phyloP scores from a whole-genome alignment of 2,113 vertebrate genomes.

The Gnathonemus echidnorhynchus region DNA sequence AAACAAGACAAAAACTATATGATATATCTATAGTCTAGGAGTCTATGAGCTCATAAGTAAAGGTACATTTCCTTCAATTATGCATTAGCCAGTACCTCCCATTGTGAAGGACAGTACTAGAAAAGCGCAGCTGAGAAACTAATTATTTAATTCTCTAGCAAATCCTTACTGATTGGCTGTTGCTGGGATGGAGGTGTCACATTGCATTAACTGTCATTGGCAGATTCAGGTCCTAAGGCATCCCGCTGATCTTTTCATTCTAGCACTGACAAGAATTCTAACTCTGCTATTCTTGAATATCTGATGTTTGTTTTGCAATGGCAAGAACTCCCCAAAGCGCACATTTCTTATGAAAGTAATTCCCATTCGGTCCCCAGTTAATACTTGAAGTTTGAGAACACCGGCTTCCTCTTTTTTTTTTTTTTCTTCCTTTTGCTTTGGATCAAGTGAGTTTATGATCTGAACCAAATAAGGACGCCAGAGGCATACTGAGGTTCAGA shows the following conservation, averaged over 20 bases:
- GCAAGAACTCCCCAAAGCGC: neutral
- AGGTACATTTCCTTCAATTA: neutral
- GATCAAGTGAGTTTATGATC: slow-evolving; percentile 5
- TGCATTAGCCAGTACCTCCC: neutral
- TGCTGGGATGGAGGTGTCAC: neutral
- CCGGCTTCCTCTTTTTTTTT: neutral
- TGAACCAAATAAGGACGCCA: neutral
- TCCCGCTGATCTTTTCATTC: neutral
- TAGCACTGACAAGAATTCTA: neutral
- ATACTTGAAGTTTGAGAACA: slow-evolving; percentile 8
- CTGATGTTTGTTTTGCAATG: neutral
- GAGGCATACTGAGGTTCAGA: slow-evolving; percentile 6
- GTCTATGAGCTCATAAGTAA: neutral
- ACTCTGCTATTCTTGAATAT: neutral
- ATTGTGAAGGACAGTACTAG: neutral
- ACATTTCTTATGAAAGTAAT: neutral
- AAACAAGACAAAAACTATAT: neutral
- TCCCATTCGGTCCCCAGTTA: neutral
- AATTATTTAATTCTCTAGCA: slow-evolving; percentile 4
- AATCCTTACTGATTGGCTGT: neutral
- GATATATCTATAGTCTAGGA: neutral
- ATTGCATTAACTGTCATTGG: neutral
- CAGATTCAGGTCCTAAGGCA: neutral
- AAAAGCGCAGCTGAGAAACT: neutral
- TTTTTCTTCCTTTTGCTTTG: neutral